Evolutionary conservation across 2,113 vertebrate genomes (phyloP).

Genomic region (Dascyllus trimaculatus): DNA sequence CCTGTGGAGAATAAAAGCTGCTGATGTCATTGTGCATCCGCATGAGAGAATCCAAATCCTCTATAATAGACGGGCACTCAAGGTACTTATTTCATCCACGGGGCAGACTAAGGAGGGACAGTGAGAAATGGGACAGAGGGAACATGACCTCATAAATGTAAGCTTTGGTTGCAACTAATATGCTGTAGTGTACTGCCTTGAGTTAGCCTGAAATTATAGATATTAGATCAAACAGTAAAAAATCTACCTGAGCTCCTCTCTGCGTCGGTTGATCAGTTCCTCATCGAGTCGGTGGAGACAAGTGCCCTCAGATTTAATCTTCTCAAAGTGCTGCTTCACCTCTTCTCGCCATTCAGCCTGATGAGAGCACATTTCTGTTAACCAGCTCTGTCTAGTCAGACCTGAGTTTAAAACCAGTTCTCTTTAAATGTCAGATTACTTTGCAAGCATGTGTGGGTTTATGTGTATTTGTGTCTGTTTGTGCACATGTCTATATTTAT

Average conservation of each 20-base stretch:
- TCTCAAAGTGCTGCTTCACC: slow-evolving; percentile 98
- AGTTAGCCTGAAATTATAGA: neutral
- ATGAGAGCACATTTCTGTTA: slow-evolving; percentile 62
- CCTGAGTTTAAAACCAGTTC: neutral
- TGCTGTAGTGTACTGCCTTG: neutral
- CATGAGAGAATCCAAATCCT: slow-evolving; percentile 58
- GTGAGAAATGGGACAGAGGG: slow-evolving; percentile 19
- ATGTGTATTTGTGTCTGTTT: neutral
- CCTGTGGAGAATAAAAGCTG: slow-evolving; percentile 79
- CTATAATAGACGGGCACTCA: slow-evolving; percentile 44
- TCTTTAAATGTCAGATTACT: slow-evolving; percentile 34
- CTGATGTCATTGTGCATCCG: slow-evolving; percentile 51
- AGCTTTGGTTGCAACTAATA: neutral
- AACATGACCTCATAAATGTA: slow-evolving; percentile 24
- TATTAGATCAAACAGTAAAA: neutral
- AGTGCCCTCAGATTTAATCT: slow-evolving; percentile 98
- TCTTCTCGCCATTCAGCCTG: slow-evolving; percentile 98
- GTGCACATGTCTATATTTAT: too few species aligned
- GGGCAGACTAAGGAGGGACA: slow-evolving; percentile 36
- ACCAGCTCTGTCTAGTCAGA: slow-evolving; percentile 10
- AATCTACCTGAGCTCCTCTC: slow-evolving; percentile 94
- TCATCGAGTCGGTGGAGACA: slow-evolving; percentile 97
- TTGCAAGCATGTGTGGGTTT: neutral
- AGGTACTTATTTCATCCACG: slow-evolving; percentile 27
- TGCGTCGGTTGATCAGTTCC: slow-evolving; percentile 93